These are phyloP conservation scores for Calyptomena viridis DNA, from an alignment of 2,113 vertebrate species.

Conservation along the genomic window DNA sequence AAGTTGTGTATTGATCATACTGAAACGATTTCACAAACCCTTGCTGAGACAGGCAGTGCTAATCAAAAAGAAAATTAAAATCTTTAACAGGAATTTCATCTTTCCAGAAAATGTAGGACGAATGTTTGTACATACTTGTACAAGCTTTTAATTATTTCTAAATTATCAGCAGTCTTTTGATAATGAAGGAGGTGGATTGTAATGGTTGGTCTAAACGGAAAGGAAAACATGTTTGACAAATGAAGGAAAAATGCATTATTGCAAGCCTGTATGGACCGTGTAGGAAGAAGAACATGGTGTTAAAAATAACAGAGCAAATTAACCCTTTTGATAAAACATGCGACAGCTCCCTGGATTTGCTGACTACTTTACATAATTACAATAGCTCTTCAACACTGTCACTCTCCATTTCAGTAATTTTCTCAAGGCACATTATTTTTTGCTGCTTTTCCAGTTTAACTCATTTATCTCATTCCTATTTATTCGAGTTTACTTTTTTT, in stretches of 20 bases:
- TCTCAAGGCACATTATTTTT: background rate
- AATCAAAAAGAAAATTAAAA: slow-evolving; percentile 8
- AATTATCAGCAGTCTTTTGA: slow-evolving; percentile 8
- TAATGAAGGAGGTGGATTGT: background rate
- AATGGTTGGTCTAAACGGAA: background rate
- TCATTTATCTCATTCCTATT: background rate
- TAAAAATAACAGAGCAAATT: slow-evolving; percentile 19
- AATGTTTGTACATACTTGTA: background rate
- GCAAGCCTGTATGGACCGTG: background rate
- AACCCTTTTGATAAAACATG: slow-evolving; percentile 21
- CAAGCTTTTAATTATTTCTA: slow-evolving; percentile 12
- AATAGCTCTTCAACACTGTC: background rate
- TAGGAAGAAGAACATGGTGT: background rate
- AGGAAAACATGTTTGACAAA: slow-evolving; percentile 2
- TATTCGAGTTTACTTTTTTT: background rate
- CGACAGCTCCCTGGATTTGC: background rate
- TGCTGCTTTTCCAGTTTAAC: background rate
- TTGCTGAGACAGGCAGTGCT: background rate
- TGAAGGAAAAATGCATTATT: background rate
- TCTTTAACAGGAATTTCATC: background rate
- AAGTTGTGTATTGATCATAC: background rate
- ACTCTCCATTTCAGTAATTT: background rate
- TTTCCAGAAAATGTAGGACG: background rate
- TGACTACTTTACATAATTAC: slow-evolving; percentile 1
- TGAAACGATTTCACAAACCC: background rate